Base-by-base conservation (phyloP, 2,888 invertebrate genomes). In the Zygogramma bicolorata region DNA sequence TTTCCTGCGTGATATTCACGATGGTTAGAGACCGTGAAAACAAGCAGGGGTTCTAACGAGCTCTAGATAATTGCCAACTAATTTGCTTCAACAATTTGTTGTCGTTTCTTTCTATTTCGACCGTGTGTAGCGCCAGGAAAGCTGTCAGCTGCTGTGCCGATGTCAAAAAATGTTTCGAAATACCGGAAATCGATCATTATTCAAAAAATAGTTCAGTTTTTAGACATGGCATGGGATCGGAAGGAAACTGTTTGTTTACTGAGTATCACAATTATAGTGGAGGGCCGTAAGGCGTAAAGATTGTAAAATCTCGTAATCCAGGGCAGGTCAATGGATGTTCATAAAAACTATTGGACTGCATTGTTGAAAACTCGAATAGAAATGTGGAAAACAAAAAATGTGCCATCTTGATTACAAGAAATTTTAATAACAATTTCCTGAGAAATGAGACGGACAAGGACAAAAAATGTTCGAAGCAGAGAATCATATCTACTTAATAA, bases 171-270 rank as follows among this genome's bases (percentile, higher is more conserved):
- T 75, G 71, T 69, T 61, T 69, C 60, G 60, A 66, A 69, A 69
- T 53, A 65, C 27, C 82, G 84, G 83, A 84, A 83, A 82, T 81
- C 79, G 82, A 81, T 83, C 82, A 82, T 84, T 82, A 81, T 71
- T 74, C 79, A 81, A 82, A 81, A 80, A 83, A 81, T 81, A 81
- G 79, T 76, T 79, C 80, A 79, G 77, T 74, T 71, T 42, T 38
- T 61, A 61, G 61, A 61, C 61, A 61, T 22, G 63, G 42, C 40
- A 62, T 27, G n/a, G 62, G 10, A 7, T 25, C 13, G 38, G 18
- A 31, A 1, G 10, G 40, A 61, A 38, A 40, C 22, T 38, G 5
- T 38, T 38, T 38, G n/a, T n/a, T n/a, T n/a, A n/a, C n/a, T n/a
- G n/a, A n/a, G n/a, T n/a, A n/a, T n/a, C n/a, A n/a, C n/a, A n/a